Evolutionary conservation across 37 sponge, comb jelly and placozoan genomes (phyloP).

Genomic region (Corticium candelabrum): DNA sequence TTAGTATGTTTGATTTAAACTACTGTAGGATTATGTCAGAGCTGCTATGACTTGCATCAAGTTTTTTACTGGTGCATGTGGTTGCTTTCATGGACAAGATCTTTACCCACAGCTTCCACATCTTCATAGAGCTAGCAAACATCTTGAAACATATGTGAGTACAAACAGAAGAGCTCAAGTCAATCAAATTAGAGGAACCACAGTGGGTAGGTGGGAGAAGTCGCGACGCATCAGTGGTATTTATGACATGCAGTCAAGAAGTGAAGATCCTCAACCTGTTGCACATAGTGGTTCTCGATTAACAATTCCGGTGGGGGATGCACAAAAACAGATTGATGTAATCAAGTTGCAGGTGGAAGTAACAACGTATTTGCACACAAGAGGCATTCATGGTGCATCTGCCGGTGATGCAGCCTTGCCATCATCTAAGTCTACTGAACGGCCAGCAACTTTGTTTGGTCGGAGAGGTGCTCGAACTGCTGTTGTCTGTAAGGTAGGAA

Average conservation of each 20-base stretch:
- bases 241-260: background rate
- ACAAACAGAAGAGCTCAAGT: background rate
- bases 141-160: constrained; percentile 39
- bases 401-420: background rate
- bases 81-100: constrained; percentile 40
- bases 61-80: constrained; percentile 66
- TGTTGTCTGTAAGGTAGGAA: constrained; percentile 37
- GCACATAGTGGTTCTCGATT: background rate
- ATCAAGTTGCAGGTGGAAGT: constrained; percentile 44
- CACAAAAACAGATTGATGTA: constrained; percentile 22
- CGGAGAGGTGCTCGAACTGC: constrained; percentile 30
- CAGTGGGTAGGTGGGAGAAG: background rate
- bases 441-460: constrained; percentile 57
- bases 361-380: background rate
- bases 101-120: constrained; percentile 36
- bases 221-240: background rate
- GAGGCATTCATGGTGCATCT: background rate
- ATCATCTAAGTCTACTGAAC: background rate
- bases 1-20: background rate
- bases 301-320: background rate
- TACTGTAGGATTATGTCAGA: constrained; percentile 56
- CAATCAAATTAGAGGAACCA: background rate
- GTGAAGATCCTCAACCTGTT: background rate
- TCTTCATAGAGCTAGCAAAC: constrained; percentile 37
- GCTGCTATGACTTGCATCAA: constrained; percentile 81